Base-by-base conservation (phyloP, 1,140 invertebrate species). In the Linepithema humile region DNA sequence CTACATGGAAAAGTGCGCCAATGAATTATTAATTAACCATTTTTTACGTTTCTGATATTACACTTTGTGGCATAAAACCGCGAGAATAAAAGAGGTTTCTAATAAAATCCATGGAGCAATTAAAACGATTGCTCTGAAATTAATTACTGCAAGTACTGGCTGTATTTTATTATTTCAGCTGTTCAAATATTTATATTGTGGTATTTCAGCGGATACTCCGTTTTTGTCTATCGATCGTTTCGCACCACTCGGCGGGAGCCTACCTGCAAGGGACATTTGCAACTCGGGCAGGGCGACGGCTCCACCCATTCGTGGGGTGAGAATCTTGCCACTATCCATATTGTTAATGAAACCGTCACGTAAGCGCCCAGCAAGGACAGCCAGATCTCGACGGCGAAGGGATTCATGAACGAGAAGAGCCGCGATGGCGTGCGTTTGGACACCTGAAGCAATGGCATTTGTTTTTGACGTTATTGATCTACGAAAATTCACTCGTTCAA, bases 231-330 rank as follows among this genome's bases (percentile, higher is more conserved):
- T 26, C 23, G 32, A 62, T 73, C 26, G 10, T 38, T 29, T 62
- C 23, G 87, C 88, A 91, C 91, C 92, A 91, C 90, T 90, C 85
- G 93, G 87, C 92, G 88, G 90, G 91, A 91, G 92, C 93, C 92
- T 94, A 94, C 93, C 93, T 94, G 92, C 82, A 94, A 88, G 29
- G 93, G 92, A 84, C 93, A 93, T 67, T 94, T 94, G 92, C 93
- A 94, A 90, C 92, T 90, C 55, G 94, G 92, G 94, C 95, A 95
- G 90, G 96, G 85, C 93, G 96, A 92, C 94, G 96, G 86, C 94
- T 96, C 94, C 93, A 96, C 91, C 96, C 96, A 97, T 90, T 97
- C 96, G 90, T 96, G 96, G 26, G 96, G 96, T 35, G 96, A 96
- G 89, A 97, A 96, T 70, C 95, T 93, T 43, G 97, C 96, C 75